Evolutionary conservation across 2,797 vertebrate species (phyloP).

Genomic region (Dipus sagitta): DNA sequence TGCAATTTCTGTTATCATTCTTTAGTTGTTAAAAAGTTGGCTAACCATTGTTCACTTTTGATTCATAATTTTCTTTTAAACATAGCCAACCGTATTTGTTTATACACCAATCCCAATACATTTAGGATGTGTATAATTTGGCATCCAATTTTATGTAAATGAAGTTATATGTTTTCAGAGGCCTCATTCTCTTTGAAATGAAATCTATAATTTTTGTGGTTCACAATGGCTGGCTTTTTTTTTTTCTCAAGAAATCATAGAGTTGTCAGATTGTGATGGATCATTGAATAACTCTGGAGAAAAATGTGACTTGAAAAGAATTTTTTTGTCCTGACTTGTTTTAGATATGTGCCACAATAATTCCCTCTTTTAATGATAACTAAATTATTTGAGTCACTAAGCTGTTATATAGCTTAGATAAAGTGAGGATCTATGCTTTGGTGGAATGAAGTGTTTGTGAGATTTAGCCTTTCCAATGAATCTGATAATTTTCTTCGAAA

Average conservation of each 20-base stretch:
- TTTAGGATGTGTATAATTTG: slow-evolving; percentile 2
- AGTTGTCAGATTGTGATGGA: slow-evolving; percentile 71
- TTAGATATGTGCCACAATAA: slow-evolving; percentile 68
- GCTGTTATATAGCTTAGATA: slow-evolving; percentile 61
- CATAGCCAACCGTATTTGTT: background rate
- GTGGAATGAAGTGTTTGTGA: slow-evolving; percentile 64
- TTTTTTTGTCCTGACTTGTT: slow-evolving; percentile 67
- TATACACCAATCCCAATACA: background rate
- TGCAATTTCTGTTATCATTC: background rate
- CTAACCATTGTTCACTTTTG: background rate
- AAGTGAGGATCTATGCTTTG: slow-evolving; percentile 60
- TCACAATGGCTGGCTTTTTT: slow-evolving; percentile 43
- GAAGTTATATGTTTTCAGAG: slow-evolving; percentile 63
- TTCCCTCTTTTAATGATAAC: slow-evolving; percentile 75
- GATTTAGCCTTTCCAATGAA: slow-evolving; percentile 53
- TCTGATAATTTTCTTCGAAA: slow-evolving; percentile 75
- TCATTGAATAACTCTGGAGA: slow-evolving; percentile 76
- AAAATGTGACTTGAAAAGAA: slow-evolving; percentile 73
- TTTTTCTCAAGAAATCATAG: slow-evolving; percentile 69
- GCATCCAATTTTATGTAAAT: slow-evolving; percentile 58
- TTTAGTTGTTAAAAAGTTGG: background rate
- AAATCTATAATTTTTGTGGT: slow-evolving; percentile 75
- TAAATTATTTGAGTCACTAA: slow-evolving; percentile 59
- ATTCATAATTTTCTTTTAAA: slow-evolving; percentile 39
- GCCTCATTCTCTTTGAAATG: slow-evolving; percentile 61